Evolutionary conservation across 2,113 vertebrate species (phyloP), one percentile per base, ranked within the genome.

Genomic region (Coturnix japonica): DNA sequence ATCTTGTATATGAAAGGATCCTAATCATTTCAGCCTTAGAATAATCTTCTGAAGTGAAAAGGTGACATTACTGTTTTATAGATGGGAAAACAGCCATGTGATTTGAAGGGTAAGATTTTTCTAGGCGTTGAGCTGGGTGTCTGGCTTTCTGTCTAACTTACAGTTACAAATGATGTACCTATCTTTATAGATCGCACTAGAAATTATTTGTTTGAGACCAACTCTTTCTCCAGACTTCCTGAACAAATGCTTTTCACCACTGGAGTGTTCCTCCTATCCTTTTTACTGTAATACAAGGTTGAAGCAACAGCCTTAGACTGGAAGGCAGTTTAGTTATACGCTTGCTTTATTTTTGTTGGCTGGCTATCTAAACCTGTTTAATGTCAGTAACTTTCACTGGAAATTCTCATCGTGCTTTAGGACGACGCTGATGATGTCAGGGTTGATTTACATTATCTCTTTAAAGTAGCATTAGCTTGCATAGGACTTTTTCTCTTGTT

Each of bases 371-470:
- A 65, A 85, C 87, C 85, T 90, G 85, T 71, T 91, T 81, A 91
- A 54, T 79, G 91, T 93, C 82, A 87, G 66, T 39, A 73, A 88
- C 82, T 93, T 94, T 84, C 87, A 44, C 91, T 96, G 80, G 85
- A 92, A 94, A 85, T 95, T 95, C 89, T 94, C 39, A 0, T 83
- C 23, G 0, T 94, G 86, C 89, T 90, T 90, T 70, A 41, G 67
- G 92, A 96, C 92, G 89, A 92, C 89, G 83, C 65, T 91, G 83
- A 43, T 56, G 84, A 70, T 94, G 89, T 90, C 66, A 61, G 44
- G 64, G 49, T 91, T 91, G 93, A 86, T 87, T 94, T 95, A 92
- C 67, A 82, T 95, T 96, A 81, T 94, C 89, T 93, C 87, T 95
- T 93, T 79, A 89, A 92, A 95, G 61, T 41, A 93, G 76, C 73